Conservation (phyloP, 2,113 vertebrate species). For the Cyprinodon brontotheroides region DNA sequence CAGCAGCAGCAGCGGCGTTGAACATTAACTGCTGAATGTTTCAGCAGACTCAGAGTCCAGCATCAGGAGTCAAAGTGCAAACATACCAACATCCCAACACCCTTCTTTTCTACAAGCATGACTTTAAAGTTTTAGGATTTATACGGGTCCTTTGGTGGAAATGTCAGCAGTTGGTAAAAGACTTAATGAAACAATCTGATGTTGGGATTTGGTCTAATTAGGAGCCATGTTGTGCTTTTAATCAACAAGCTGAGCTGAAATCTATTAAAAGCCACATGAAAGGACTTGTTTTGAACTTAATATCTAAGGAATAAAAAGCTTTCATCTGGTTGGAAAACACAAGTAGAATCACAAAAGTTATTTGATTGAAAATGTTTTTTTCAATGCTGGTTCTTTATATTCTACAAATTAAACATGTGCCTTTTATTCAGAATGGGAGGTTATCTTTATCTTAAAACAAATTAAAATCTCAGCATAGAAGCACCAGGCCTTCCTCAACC, state of each 20-base stretch:
- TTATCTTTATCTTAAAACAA: too few relatives aligned
- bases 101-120: neutral
- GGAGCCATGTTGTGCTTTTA: neutral
- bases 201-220: constrained; percentile 8
- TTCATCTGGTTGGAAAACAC: constrained; percentile 26
- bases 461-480: neutral
- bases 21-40: constrained; percentile 46
- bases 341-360: constrained; percentile 7
- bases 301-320: constrained; percentile 19
- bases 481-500: too few relatives aligned
- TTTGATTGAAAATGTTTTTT: constrained; percentile 1
- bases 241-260: constrained; percentile 27
- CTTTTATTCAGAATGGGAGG: constrained; percentile 5
- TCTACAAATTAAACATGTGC: constrained; percentile 18
- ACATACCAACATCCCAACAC: constrained; percentile 14
- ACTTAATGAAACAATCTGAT: constrained; percentile 30
- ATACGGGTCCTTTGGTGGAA: neutral
- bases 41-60: constrained; percentile 27
- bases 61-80: constrained; percentile 13
- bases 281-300: constrained; percentile 21
- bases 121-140: constrained; percentile 26
- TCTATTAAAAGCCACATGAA: constrained; percentile 32
- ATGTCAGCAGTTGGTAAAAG: constrained; percentile 31
- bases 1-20: constrained; percentile 8
- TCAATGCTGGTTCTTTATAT: neutral